Evolutionary conservation across 2,888 invertebrate species (phyloP).

Genomic region (Muscina levida): DNA sequence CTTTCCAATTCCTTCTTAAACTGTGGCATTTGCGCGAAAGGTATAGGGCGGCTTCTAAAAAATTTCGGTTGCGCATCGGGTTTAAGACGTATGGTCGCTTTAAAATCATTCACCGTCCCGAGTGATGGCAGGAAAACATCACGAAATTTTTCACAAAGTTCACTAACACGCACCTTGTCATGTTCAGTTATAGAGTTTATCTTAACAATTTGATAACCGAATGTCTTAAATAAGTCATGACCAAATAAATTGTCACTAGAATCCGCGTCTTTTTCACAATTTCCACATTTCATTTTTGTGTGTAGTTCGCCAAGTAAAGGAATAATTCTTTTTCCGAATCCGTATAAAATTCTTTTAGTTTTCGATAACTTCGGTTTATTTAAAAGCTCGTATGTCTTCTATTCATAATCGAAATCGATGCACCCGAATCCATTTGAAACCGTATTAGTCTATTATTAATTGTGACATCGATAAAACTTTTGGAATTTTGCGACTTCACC

Average conservation of each 20-base stretch:
- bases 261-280: constrained; percentile 24
- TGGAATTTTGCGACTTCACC: constrained; percentile 30
- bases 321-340: constrained; percentile 32
- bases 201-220: constrained; percentile 30
- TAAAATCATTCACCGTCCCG: constrained; percentile 46
- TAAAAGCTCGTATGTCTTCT: constrained; percentile 47
- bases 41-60: constrained; percentile 56
- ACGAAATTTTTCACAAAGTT: constrained; percentile 36
- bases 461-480: constrained; percentile 45
- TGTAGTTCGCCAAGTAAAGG: constrained; percentile 48
- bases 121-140: constrained; percentile 51
- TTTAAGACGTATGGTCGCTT: constrained; percentile 46
- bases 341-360: constrained; percentile 31
- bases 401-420: constrained; percentile 54
- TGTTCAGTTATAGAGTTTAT: constrained; percentile 9
- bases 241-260: constrained; percentile 42
- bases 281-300: constrained; percentile 51
- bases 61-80: constrained; percentile 57
- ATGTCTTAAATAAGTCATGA: constrained; percentile 17
- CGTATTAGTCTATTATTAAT: constrained; percentile 30
- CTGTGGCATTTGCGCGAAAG: constrained; percentile 49
- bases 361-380: constrained; percentile 28
- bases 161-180: constrained; percentile 5
- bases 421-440: constrained; percentile 64
- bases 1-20: constrained; percentile 39